Evolutionary conservation across 1,140 invertebrate species (phyloP).

Genomic region (Caenorhabditis elegans): DNA sequence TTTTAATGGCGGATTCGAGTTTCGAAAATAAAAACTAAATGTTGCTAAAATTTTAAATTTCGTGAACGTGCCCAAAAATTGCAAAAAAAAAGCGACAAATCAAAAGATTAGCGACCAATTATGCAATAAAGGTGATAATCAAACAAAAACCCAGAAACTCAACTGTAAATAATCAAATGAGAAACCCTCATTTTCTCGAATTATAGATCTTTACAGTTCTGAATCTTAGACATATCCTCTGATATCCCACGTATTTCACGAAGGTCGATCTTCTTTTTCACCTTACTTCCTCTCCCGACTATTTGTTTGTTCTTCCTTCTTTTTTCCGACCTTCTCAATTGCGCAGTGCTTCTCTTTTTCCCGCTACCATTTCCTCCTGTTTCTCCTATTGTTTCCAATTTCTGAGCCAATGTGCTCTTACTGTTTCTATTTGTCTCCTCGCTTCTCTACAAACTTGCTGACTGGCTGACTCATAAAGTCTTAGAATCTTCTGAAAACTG

Average conservation of each 20-base stretch:
- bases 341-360: not conserved
- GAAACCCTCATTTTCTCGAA: too few relatives aligned
- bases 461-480: not conserved
- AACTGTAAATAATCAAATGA: too few relatives aligned
- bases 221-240: not conserved
- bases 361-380: not conserved
- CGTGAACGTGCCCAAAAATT: too few relatives aligned
- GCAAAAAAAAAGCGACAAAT: too few relatives aligned
- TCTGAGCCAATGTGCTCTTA: not conserved
- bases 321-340: constrained; percentile 28
- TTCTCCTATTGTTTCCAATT: constrained; percentile 14
- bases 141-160: too few relatives aligned
- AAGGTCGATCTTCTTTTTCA: constrained; percentile 10
- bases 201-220: too few relatives aligned
- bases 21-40: too few relatives aligned
- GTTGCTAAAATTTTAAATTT: too few relatives aligned
- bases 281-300: not conserved
- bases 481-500: not conserved
- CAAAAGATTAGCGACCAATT: too few relatives aligned
- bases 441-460: not conserved
- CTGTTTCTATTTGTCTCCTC: not conserved
- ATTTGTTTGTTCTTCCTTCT: constrained; percentile 4
- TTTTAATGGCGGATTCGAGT: too few relatives aligned
- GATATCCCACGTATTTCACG: not conserved
- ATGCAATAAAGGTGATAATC: too few relatives aligned